A percentile compares a stretch with the other conserved stretches of the same genome.
phyloP scores from a whole-genome alignment of 2,888 invertebrate species.

The Glomeris marginata region DNA sequence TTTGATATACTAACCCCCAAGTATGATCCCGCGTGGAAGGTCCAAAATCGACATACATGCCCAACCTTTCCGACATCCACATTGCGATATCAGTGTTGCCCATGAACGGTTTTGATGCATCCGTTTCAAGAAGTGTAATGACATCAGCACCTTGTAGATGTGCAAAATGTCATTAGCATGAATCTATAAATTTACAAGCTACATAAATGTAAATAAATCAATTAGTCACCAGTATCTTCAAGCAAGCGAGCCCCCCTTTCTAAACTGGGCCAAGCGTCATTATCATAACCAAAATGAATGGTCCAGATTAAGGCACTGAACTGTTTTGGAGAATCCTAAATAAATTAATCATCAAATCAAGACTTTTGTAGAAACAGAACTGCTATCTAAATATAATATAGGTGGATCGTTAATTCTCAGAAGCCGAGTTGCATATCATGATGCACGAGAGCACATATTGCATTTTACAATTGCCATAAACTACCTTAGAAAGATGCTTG shows the following conservation, averaged over 20 bases:
- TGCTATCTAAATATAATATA: too few relatives aligned
- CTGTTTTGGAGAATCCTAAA: slow-evolving; percentile 18
- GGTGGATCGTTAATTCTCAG: too few relatives aligned
- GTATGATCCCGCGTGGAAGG: slow-evolving; percentile 30
- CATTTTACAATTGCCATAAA: background rate
- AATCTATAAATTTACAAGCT: background rate
- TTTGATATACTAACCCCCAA: slow-evolving; percentile 26
- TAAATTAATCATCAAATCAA: slow-evolving; percentile 4
- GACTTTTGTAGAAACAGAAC: background rate
- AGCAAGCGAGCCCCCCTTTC: slow-evolving; percentile 26
- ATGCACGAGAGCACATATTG: background rate
- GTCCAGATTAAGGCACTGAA: slow-evolving; percentile 31
- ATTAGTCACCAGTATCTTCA: slow-evolving; percentile 25
- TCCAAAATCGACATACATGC: slow-evolving; percentile 32
- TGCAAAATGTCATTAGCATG: background rate
- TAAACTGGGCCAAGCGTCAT: slow-evolving; percentile 31
- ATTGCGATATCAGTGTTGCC: slow-evolving; percentile 31
- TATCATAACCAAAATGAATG: slow-evolving; percentile 33
- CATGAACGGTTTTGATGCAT: slow-evolving; percentile 32
- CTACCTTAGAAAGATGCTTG: slow-evolving; percentile 2
- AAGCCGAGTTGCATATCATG: too few relatives aligned
- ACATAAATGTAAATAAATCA: background rate
- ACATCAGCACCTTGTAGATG: slow-evolving; percentile 26
- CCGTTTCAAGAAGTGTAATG: slow-evolving; percentile 30
- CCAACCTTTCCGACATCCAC: slow-evolving; percentile 29